These are phyloP conservation scores for Coranthus polyacanthus DNA, from an alignment of 2,797 vertebrate species.

Conservation along the genomic window DNA sequence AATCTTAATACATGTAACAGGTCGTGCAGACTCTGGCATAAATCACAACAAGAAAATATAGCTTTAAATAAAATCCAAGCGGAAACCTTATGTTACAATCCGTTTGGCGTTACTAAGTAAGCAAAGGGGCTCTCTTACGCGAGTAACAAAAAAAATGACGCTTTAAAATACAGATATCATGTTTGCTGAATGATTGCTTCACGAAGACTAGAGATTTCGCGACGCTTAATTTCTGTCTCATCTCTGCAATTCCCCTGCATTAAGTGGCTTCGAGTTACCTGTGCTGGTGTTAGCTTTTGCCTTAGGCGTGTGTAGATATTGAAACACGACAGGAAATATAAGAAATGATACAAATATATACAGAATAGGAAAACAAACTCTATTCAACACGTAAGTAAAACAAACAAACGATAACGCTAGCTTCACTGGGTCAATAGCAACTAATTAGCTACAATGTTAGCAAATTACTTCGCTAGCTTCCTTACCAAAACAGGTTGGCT, in stretches of 20 bases:
- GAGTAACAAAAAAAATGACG: too few species aligned
- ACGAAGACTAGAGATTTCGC: too few species aligned
- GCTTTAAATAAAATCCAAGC: too few species aligned
- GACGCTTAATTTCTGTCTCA: neutral
- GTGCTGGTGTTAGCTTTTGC: neutral
- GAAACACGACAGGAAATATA: fast-evolving
- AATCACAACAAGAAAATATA: constrained; percentile 3
- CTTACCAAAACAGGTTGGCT: constrained; percentile 60
- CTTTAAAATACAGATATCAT: too few species aligned
- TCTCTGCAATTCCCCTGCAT: neutral
- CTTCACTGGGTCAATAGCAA: neutral
- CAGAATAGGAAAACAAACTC: neutral
- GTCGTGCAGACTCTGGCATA: neutral
- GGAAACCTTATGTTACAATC: too few species aligned
- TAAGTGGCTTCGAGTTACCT: neutral
- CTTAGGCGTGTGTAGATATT: neutral
- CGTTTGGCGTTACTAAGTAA: too few species aligned
- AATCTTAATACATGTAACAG: neutral
- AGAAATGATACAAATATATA: neutral
- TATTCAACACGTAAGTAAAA: neutral
- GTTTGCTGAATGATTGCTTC: too few species aligned
- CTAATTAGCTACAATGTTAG: constrained; percentile 6
- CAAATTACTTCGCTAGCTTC: constrained; percentile 31
- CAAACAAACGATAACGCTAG: neutral
- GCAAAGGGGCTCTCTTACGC: too few species aligned